These are phyloP conservation scores for Aegotheles bennettii DNA, from an alignment of 2,113 vertebrate genomes.

Conservation along the genomic window DNA sequence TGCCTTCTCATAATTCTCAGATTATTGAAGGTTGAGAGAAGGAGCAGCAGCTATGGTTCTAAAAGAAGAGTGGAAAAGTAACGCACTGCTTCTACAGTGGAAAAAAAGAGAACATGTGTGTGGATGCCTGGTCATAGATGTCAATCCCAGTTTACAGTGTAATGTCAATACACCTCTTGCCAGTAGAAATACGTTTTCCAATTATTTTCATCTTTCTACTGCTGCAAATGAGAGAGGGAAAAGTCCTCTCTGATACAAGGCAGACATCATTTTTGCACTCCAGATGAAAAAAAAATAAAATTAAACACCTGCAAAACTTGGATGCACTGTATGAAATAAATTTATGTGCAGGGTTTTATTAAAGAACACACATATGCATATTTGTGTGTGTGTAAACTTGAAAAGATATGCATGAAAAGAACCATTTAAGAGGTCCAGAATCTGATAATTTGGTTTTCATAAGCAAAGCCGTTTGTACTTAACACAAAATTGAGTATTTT, in stretches of 20 bases:
- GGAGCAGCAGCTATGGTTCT: neutral
- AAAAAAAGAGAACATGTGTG: conserved; percentile 24
- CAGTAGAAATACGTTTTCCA: conserved; percentile 30
- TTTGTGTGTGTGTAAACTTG: neutral
- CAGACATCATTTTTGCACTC: conserved; percentile 51
- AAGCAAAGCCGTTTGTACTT: neutral
- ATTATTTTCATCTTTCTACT: conserved; percentile 22
- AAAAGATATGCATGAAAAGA: neutral
- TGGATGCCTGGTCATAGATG: conserved; percentile 46
- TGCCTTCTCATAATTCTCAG: conserved; percentile 52
- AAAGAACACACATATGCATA: neutral
- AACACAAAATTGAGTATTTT: neutral
- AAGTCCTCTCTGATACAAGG: conserved; percentile 32
- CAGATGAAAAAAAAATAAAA: conserved; percentile 27
- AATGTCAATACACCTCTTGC: conserved; percentile 16
- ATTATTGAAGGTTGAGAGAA: conserved; percentile 37
- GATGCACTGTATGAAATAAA: conserved; percentile 20
- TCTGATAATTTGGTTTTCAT: neutral
- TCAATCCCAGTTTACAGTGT: conserved; percentile 34
- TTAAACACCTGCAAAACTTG: conserved; percentile 67
- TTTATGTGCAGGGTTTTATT: neutral
- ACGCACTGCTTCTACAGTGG: neutral
- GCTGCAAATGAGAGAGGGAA: neutral
- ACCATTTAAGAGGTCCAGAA: neutral
- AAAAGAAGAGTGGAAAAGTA: neutral